A percentile compares a stretch with the other conserved stretches of the same genome.
Evolutionary conservation across 1,140 invertebrate genomes (phyloP).

Genomic region (Trichonephila inaurata): DNA sequence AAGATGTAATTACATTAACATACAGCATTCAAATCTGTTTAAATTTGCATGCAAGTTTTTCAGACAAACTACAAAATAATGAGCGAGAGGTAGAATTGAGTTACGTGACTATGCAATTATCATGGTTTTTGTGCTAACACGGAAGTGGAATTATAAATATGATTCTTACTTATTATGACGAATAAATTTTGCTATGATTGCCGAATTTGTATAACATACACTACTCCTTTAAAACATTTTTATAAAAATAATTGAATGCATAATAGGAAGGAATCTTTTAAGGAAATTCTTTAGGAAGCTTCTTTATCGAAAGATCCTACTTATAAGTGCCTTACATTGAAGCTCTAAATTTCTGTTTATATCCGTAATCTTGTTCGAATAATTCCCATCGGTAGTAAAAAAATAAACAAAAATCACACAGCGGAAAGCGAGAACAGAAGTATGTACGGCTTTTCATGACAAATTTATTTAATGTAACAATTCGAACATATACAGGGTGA

Average conservation of each 20-base stretch:
- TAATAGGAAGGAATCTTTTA: not conserved
- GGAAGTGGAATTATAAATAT: not conserved
- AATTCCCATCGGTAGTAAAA: too few species aligned
- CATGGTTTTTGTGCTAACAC: not conserved
- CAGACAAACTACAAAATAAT: not conserved
- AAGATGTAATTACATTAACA: constrained; percentile 29
- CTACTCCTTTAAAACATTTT: not conserved
- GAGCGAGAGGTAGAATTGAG: not conserved
- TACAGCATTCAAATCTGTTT: constrained; percentile 24
- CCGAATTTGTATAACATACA: not conserved
- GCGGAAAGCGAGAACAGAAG: too few species aligned
- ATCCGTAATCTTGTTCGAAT: too few species aligned
- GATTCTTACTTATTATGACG: not conserved
- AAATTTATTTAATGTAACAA: too few species aligned
- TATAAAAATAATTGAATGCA: not conserved
- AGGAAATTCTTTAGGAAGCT: not conserved
- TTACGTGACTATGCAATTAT: constrained; percentile 25
- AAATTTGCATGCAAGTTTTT: not conserved
- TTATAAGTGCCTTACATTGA: too few species aligned
- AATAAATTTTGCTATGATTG: constrained; percentile 5
- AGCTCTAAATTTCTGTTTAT: too few species aligned
- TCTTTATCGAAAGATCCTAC: too few species aligned
- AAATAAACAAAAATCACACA: too few species aligned
- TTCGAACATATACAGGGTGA: too few species aligned
- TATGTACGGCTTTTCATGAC: too few species aligned